These are phyloP conservation scores for Heteromurus nitidus DNA, from an alignment of 2,888 invertebrate genomes.

Conservation along the genomic window DNA sequence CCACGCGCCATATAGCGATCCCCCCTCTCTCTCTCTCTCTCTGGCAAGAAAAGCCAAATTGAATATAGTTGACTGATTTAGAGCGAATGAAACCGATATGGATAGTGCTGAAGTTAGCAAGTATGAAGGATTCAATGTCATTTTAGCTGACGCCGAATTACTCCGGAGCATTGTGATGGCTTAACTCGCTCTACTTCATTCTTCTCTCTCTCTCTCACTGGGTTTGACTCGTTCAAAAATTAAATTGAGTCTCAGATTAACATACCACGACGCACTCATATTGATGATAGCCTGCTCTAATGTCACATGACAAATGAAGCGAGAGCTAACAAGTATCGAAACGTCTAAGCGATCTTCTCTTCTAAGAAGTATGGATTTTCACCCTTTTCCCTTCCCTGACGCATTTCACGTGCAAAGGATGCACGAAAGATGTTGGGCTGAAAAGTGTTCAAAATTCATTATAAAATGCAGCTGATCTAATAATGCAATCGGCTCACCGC, in stretches of 20 bases:
- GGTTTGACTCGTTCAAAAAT: conserved; percentile 10
- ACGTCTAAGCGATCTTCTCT: too few relatives aligned
- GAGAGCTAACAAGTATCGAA: too few relatives aligned
- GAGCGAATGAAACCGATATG: conserved; percentile 18
- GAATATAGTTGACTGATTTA: not conserved
- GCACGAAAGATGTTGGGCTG: not conserved
- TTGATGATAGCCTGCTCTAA: not conserved
- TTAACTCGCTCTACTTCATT: not conserved
- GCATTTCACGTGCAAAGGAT: too few relatives aligned
- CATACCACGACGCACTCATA: conserved; percentile 4
- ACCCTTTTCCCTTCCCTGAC: too few relatives aligned
- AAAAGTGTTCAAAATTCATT: conserved; percentile 40
- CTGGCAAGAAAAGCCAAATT: not conserved
- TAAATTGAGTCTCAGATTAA: conserved; percentile 39
- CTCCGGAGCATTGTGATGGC: not conserved
- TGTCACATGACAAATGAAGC: conserved; percentile 40
- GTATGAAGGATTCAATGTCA: conserved; percentile 8
- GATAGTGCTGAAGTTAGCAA: conserved; percentile 22
- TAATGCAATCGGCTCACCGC: conserved; percentile 53
- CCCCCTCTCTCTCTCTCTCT: too few relatives aligned
- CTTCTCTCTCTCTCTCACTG: too few relatives aligned
- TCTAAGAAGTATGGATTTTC: too few relatives aligned
- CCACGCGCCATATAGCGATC: too few relatives aligned
- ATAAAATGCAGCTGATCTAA: conserved; percentile 44
- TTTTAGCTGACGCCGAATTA: not conserved